These are phyloP conservation scores for Syngnathus scovelli DNA, from an alignment of 2,113 vertebrate species.

Conservation along the genomic window DNA sequence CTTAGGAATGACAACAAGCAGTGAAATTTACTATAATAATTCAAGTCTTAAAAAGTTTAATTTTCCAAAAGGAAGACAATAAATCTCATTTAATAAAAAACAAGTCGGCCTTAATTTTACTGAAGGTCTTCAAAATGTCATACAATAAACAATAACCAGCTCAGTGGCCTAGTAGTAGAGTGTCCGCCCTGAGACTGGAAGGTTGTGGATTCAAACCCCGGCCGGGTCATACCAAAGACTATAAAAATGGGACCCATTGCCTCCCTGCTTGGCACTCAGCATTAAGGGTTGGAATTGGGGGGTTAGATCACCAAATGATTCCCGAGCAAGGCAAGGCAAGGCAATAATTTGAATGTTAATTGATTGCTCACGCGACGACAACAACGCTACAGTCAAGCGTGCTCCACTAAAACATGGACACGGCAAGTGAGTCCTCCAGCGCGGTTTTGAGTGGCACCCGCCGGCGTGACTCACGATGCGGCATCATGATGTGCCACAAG, in stretches of 20 bases:
- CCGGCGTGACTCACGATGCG: background rate
- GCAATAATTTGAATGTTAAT: background rate
- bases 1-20: slow-evolving; percentile 1
- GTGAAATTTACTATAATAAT: background rate
- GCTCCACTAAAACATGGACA: background rate
- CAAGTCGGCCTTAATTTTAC: background rate
- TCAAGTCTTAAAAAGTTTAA: background rate
- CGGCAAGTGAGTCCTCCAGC: background rate
- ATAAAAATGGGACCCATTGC: no score
- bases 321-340: no score
- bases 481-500: background rate
- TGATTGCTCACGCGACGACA: background rate
- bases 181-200: no score
- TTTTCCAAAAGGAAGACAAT: background rate
- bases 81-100: background rate
- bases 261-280: no score
- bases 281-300: no score
- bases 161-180: no score
- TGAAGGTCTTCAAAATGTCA: background rate
- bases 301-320: no score
- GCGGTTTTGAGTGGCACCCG: background rate
- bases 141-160: background rate
- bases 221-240: no score
- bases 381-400: background rate
- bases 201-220: no score